Base-by-base conservation (phyloP, 2,797 vertebrate species). In the Cirrhinus molitorella region DNA sequence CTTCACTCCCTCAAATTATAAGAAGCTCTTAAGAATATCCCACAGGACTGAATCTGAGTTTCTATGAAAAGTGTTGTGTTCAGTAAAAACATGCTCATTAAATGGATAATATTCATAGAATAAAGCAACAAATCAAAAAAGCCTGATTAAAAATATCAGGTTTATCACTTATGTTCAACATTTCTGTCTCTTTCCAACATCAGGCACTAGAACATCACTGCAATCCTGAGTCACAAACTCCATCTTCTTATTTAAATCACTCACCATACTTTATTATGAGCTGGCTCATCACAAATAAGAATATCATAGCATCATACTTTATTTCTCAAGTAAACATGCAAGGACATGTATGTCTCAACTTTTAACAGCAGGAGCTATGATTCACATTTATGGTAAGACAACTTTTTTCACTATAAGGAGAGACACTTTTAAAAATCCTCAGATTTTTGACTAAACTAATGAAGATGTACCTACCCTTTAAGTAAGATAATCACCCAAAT, bases 401-500 rank as follows among this genome's bases (percentile, higher is more conserved):
- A 21, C 16, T 1, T n/a, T 55, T 57, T 55, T 57, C 51, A 23
- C n/a, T 21, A 40, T 14, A 40, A 25, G 13, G n/a, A 45, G n/a
- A 31, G 21, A 37, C 49, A 4, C 16, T 34, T 17, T 73, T 51
- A 51, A 53, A 73, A 57, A 75, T 5, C 3, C 21, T 55, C 4
- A 0, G 7, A 43, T 57, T 43, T 43, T 43, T 17, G 37, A 76
- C 34, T 59, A 17, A 76, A 43, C 34, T 43, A 14, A 76, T 45
- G 16, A 76, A 25, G 37, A 25, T 25, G n/a, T 40, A 12, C 5
- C 37, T 76, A 57, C 51, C 12, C 31, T 61, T 57, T 43, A 76
- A 61, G 23, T 43, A 34, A n/a, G n/a, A 67, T 55, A 67, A 68
- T 79, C 51, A 53, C 25, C 25, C 21, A 28, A 76, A 76, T 77